Evolutionary conservation across 2,113 vertebrate genomes (phyloP), one percentile per base, ranked within the genome.

Genomic region (Trinectes maculatus): DNA sequence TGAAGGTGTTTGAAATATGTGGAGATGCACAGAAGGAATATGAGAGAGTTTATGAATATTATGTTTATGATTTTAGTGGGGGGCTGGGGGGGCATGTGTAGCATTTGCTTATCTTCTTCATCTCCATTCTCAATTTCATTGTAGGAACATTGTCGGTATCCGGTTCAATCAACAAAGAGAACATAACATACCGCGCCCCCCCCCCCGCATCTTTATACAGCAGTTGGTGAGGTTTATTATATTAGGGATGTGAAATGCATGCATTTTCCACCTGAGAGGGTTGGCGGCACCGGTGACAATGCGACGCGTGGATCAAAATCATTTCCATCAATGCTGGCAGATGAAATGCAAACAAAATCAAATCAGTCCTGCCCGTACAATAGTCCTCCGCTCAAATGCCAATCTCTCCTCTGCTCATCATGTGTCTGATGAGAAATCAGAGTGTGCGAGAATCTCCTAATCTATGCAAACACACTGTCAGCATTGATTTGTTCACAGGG

Each of bases 391-490:
- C 84, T 85, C 84, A 86, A 89, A 87, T 85, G 89, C 74, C 88
- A 89, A 88, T 90, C 88, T 86, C 78, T 56, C 37, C 51, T 81
- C 74, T 68, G 70, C 71, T 89, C 79, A 83, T 89, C 79, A 84
- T 86, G 80, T 75, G 70, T 85, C 86, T 90, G 87, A 90, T 89
- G 84, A 87, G 84, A 88, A 89, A 84, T 89, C 85, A 87, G 87
- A 83, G 80, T 72, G 86, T 59, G 64, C 77, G 69, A 79, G 84
- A 82, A 86, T 82, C 76, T 68, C 82, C 77, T 90, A 89, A 92
- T 92, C 88, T 88, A 88, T 89, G 88, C 88, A 92, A 92, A 91
- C 85, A 87, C 79, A 85, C 85, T 89, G 88, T 92, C 90, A 90
- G 71, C 74, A 92, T 89, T 86, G 91, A 93, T 92, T 91, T 90